These are phyloP conservation scores for Hucho hucho DNA, from an alignment of 2,113 vertebrate species.

Conservation along the genomic window DNA sequence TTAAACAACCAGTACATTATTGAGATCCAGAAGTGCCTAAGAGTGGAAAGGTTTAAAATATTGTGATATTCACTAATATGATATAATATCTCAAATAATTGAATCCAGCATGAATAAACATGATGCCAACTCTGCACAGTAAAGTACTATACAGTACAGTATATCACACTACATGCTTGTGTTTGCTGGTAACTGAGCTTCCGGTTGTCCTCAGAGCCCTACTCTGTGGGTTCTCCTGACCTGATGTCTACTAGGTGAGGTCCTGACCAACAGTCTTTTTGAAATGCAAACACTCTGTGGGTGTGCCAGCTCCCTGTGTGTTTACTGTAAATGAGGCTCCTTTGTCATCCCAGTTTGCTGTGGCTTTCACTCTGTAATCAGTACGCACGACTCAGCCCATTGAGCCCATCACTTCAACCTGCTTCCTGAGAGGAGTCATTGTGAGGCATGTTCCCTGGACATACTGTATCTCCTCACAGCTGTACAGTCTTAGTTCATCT, in stretches of 20 bases:
- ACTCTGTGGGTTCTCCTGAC: constrained; percentile 59
- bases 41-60: neutral
- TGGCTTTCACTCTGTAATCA: neutral
- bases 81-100: too few relatives aligned
- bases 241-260: constrained; percentile 33
- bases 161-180: too few relatives aligned
- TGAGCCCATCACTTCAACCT: neutral
- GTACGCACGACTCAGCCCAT: neutral
- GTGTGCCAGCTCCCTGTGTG: constrained; percentile 35
- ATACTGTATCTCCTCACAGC: neutral
- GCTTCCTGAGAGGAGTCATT: neutral
- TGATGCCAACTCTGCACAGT: too few relatives aligned
- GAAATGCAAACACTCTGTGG: constrained; percentile 41
- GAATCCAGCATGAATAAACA: too few relatives aligned
- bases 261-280: constrained; percentile 26
- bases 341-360: constrained; percentile 53
- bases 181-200: too few relatives aligned
- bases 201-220: constrained; percentile 13
- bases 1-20: too few relatives aligned
- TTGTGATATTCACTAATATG: too few relatives aligned
- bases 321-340: constrained; percentile 65
- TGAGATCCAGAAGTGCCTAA: neutral
- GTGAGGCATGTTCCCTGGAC: neutral
- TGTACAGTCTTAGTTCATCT: neutral
- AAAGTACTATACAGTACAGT: too few relatives aligned